Base-by-base conservation (phyloP, 1,140 invertebrate species). In the Drosophila guanche region DNA sequence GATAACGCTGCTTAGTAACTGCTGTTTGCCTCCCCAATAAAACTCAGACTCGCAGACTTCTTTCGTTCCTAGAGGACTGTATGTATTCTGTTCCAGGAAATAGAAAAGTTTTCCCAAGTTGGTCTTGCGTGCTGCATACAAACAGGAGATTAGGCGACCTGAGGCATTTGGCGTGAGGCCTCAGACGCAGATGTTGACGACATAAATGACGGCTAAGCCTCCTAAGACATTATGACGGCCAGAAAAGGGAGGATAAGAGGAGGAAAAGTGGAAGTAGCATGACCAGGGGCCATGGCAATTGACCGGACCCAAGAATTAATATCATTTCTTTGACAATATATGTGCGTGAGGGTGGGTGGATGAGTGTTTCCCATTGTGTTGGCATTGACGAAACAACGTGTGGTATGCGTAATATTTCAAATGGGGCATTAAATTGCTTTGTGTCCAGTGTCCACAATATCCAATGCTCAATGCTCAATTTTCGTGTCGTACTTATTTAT, bases 361-460 rank as follows among this genome's bases (percentile, higher is more conserved):
- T 4, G 33, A 29, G 53, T 43, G 52, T 40, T 23, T 3, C 10
- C 10, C 10, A 12, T 70, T 52, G 76, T 37, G 33, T 4, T 10
- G 29, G 8, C 29, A 33, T 60, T 52, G 68, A 25, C 50, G 20
- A 52, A 57, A 40, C 74, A 65, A 61, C 63, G 68, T 47, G 73
- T 65, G 68, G 79, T 81, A 81, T 83, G 74, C 79, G 62, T 65
- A 58, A 77, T 78, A 81, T 74, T 65, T 65, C 41, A 52, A 43
- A 71, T 76, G 42, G 48, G 10, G 22, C 43, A 71, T 56, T 66
- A 61, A 76, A 76, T 77, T 81, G 73, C 54, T 42, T 61, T 51
- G 25, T 46, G 43, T 41, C 40, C 8, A 42, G 23, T 16, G 25
- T 14, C 45, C 16, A 46, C 57, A n/a, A 27, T 8, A 41, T 29